phyloP scores from a whole-genome alignment of 2,113 vertebrate genomes.

The Carassius gibelio region DNA sequence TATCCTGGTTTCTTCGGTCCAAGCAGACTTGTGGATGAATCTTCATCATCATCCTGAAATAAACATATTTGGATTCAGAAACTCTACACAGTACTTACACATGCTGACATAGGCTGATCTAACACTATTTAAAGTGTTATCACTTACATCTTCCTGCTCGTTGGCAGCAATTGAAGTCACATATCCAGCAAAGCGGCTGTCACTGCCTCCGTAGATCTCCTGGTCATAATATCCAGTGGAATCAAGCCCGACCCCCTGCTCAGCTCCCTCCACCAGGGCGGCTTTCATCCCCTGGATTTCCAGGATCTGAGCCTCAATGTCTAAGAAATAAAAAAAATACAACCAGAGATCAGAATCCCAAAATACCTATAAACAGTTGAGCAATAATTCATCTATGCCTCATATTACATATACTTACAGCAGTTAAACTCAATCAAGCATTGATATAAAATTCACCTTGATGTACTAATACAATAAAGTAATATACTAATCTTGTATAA shows the following conservation, averaged over 20 bases:
- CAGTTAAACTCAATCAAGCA: too few species aligned
- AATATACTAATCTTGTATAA: too few species aligned
- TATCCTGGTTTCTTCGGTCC: constrained; percentile 97
- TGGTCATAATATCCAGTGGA: constrained; percentile 97
- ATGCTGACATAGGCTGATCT: constrained; percentile 36
- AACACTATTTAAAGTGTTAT: background rate
- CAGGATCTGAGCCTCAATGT: constrained; percentile 98
- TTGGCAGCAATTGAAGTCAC: constrained; percentile 98
- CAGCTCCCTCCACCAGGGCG: constrained; percentile 84
- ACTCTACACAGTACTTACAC: constrained; percentile 54
- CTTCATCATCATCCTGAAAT: constrained; percentile 93
- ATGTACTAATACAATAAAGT: background rate
- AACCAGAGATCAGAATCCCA: background rate
- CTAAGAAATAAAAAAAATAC: constrained; percentile 63
- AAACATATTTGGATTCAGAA: constrained; percentile 28
- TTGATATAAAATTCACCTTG: background rate
- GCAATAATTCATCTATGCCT: too few species aligned
- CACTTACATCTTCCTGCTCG: constrained; percentile 96
- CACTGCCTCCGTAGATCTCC: constrained; percentile 97
- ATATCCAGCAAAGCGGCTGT: constrained; percentile 96
- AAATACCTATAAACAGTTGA: background rate
- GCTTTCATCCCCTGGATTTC: constrained; percentile 98
- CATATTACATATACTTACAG: too few species aligned
- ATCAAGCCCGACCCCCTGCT: constrained; percentile 93
- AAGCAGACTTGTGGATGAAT: constrained; percentile 90